Evolutionary conservation across 1,140 invertebrate genomes (phyloP), one percentile per base, ranked within the genome.

Genomic region (Ctenoplectra terminalis): DNA sequence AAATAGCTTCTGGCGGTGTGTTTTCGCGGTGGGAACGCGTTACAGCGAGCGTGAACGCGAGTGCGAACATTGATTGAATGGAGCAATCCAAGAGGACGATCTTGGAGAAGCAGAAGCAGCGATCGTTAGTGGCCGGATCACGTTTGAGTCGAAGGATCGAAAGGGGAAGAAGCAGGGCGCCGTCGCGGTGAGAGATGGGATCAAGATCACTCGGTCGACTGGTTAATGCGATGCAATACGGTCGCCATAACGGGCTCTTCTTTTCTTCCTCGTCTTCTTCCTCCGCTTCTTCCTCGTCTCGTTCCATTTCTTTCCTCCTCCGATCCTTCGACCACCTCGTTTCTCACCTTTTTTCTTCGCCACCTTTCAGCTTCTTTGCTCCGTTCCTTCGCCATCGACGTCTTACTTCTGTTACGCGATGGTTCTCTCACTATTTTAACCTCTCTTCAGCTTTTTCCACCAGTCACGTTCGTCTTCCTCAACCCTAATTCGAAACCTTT

Each of bases 151-250:
- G 48, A 72, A 20, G 70, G 48, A 61, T 70, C 64, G 26, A 26
- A 61, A 34, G 29, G 52, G 54, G 52, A 72, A 52, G 84, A 79
- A 75, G 64, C 78, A 63, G 64, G 54, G 34, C 50, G 50, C 73
- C 43, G 48, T 52, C 74, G 79, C 89, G 84, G 85, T 88, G 86
- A 89, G 85, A 89, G 88, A 90, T 89, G 82, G 85, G 90, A 93
- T 93, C 91, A 92, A 89, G 92, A 92, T 93, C 91, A 93, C 89
- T 93, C 90, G 92, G 92, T 93, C 92, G 92, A 88, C 89, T 92
- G 92, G 92, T 93, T 93, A 93, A 93, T 92, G 90, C 90, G 87
- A 93, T 93, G 92, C 90, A 92, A 91, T 88, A 84, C 88, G 90
- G 88, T 84, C 90, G 89, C 88, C 84, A 87, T 92, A 92, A 92